Conservation (phyloP, 1,140 invertebrate genomes). For the Drosophila elegans region DNA sequence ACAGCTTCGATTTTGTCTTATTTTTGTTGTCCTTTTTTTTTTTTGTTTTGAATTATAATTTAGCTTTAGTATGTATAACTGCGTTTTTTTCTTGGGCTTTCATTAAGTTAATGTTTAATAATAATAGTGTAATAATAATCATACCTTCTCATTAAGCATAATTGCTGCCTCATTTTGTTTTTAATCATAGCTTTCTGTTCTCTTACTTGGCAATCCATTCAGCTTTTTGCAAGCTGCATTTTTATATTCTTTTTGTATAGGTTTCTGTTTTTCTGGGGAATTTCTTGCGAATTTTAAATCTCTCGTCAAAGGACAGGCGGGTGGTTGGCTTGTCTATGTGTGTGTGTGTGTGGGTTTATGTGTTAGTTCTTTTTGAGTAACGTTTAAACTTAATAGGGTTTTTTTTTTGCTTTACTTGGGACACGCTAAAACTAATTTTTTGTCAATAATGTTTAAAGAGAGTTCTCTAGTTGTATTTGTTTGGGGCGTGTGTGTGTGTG, state of each 20-base stretch:
- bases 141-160: conserved; percentile 62
- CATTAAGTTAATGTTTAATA: conserved; percentile 66
- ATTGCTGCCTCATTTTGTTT: conserved; percentile 51
- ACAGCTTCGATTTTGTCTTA: conserved; percentile 24
- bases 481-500: conserved; percentile 29
- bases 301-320: conserved; percentile 48
- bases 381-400: conserved; percentile 55
- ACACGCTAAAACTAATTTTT: conserved; percentile 67
- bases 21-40: conserved; percentile 33
- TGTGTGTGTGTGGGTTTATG: conserved; percentile 24
- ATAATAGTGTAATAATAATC: conserved; percentile 76
- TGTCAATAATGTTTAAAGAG: conserved; percentile 68
- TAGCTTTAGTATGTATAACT: conserved; percentile 44
- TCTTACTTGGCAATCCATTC: conserved; percentile 55
- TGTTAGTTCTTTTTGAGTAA: conserved; percentile 35
- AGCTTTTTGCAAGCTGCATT: conserved; percentile 41
- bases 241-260: conserved; percentile 19
- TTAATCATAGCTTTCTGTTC: conserved; percentile 40
- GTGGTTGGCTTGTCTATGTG: conserved; percentile 44
- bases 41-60: conserved; percentile 49
- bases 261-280: conserved; percentile 25
- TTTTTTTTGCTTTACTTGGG: conserved; percentile 16
- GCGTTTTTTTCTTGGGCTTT: conserved; percentile 44
- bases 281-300: conserved; percentile 12
- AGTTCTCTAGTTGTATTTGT: conserved; percentile 48